These are phyloP conservation scores for Channallabes apus DNA, from an alignment of 2,797 vertebrate species.

Conservation along the genomic window DNA sequence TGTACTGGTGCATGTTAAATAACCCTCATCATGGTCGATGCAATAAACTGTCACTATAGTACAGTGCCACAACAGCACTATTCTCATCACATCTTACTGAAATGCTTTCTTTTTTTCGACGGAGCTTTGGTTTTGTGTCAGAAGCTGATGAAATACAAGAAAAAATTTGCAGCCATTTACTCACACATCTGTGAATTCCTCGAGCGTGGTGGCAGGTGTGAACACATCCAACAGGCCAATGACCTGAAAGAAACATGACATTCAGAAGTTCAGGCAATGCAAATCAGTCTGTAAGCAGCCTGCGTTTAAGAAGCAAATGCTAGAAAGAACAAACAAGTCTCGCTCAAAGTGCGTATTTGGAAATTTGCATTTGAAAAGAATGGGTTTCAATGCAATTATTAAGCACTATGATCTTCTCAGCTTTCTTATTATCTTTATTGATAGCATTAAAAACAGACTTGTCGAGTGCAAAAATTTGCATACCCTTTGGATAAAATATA, in stretches of 20 bases:
- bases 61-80: neutral
- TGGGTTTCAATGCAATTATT: neutral
- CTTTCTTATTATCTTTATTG: neutral
- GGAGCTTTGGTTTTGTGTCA: neutral
- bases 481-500: neutral
- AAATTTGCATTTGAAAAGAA: neutral
- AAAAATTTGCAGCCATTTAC: slow-evolving; percentile 61
- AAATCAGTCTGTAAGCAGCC: neutral
- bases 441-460: neutral
- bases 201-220: slow-evolving; percentile 85
- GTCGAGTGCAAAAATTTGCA: neutral
- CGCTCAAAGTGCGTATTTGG: neutral
- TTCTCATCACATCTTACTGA: neutral
- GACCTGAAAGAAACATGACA: slow-evolving; percentile 74
- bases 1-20: neutral
- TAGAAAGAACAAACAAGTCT: neutral
- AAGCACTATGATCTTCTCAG: neutral
- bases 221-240: slow-evolving; percentile 97
- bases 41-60: neutral
- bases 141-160: neutral
- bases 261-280: slow-evolving; percentile 26
- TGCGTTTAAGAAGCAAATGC: neutral
- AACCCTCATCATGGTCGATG: neutral
- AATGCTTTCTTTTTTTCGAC: neutral
- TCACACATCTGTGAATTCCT: slow-evolving; percentile 98